Evolutionary conservation across 2,888 invertebrate species (phyloP), one percentile per base, ranked within the genome.

Genomic region (Cosmia pyralina): DNA sequence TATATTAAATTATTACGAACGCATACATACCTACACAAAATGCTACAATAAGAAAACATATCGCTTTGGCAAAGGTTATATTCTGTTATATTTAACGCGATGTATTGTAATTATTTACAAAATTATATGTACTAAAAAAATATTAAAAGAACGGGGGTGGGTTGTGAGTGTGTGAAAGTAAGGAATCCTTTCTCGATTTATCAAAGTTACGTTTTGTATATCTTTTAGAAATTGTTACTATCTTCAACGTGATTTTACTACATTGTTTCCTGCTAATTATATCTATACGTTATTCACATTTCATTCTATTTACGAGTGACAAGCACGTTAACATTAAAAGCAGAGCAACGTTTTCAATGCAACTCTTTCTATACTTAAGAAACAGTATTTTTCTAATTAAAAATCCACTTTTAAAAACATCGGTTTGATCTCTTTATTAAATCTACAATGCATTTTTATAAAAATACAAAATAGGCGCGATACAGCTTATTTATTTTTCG

Each of bases 41-140:
- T 93, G 95, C 94, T 95, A 96, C 95, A 95, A 96, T 95, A 95
- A 95, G 88, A 86, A 95, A 93, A 96, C 96, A 95, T 96, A 96
- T 96, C 96, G 96, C 96, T 96, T 95, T 93, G 92, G 93, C 93
- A 93, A 93, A 92, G 85, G 79, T 88, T 90, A 89, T 89, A 87
- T 90, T 89, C 84, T 88, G 89, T 84, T 83, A 84, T 89, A 87
- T 89, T 89, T 87, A 90, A 88, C 85, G 89, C 88, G 90, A 90
- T 88, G 88, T 90, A 89, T 90, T 90, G 89, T 89, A 79, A 90
- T 91, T 91, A 92, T 92, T 92, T 92, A 93, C 89, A 91, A 90
- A 75, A 77, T 73, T 75, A 74, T 66, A 81, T 69, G 60, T 75
- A 85, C 62, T 75, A 81, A 84, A 79, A 80, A 85, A 79, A 78